Percentiles rank a stretch among this genome's conserved stretches.
Evolutionary conservation across 2,797 vertebrate species (phyloP).

Genomic region (Ara ararauna): DNA sequence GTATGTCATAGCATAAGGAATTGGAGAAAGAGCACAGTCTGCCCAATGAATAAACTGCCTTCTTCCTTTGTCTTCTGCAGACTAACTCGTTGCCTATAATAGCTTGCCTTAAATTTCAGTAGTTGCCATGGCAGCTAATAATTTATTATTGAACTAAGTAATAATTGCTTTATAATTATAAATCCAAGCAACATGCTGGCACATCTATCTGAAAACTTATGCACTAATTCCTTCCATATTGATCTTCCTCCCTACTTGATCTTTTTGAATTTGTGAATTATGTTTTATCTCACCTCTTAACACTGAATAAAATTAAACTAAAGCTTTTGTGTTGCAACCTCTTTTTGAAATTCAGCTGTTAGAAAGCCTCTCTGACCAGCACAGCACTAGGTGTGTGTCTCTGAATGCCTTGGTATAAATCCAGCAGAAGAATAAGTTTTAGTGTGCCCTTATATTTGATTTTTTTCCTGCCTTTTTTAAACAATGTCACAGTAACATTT

Average conservation of each 20-base stretch:
- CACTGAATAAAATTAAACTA: background rate
- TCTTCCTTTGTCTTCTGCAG: constrained; percentile 46
- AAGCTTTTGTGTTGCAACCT: background rate
- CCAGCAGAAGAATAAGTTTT: background rate
- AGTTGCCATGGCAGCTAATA: constrained; percentile 69
- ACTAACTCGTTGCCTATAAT: background rate
- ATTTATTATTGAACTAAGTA: constrained; percentile 64
- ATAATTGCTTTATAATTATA: constrained; percentile 68
- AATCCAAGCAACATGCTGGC: constrained; percentile 53
- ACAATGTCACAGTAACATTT: background rate
- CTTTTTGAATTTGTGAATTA: constrained; percentile 31
- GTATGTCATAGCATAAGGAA: background rate
- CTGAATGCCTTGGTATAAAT: background rate
- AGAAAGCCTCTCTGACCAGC: background rate
- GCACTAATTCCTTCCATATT: constrained; percentile 44
- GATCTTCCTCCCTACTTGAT: constrained; percentile 37
- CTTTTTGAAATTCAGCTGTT: background rate
- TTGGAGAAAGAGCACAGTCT: background rate
- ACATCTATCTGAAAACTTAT: constrained; percentile 39
- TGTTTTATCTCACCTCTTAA: constrained; percentile 26
- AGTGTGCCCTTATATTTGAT: background rate
- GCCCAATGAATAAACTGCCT: background rate
- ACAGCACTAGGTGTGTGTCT: background rate
- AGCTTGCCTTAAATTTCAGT: constrained; percentile 28
- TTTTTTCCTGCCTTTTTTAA: background rate